Evolutionary conservation across 2,888 invertebrate species (phyloP).

Genomic region (Isoperla grammatica): DNA sequence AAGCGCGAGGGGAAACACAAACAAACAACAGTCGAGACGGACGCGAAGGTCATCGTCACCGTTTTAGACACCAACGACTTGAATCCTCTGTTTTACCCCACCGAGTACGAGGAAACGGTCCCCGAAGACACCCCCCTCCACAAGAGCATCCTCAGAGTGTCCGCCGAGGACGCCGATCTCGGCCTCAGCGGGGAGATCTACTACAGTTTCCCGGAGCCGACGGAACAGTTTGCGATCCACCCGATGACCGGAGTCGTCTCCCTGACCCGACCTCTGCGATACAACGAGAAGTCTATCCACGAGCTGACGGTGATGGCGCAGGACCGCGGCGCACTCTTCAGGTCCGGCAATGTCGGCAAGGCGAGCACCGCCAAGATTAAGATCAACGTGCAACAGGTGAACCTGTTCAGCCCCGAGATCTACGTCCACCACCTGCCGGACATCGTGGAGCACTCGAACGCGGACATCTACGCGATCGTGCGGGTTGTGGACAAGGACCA

Average conservation of each 20-base stretch:
- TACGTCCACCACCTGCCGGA: constrained; percentile 72
- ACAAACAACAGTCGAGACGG: constrained; percentile 58
- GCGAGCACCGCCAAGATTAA: constrained; percentile 72
- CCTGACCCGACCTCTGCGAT: constrained; percentile 70
- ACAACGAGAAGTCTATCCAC: constrained; percentile 62
- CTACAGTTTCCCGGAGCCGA: constrained; percentile 80
- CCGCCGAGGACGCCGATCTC: constrained; percentile 93
- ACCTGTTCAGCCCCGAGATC: constrained; percentile 81
- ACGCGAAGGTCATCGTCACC: constrained; percentile 62
- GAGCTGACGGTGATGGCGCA: constrained; percentile 76
- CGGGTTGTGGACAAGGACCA: constrained; percentile 76
- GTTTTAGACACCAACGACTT: constrained; percentile 86
- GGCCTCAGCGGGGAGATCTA: constrained; percentile 96
- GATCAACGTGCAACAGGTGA: constrained; percentile 74
- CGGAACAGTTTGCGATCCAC: constrained; percentile 85
- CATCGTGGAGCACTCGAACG: constrained; percentile 72
- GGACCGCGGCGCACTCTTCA: constrained; percentile 69
- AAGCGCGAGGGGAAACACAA: constrained; percentile 52
- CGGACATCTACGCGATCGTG: constrained; percentile 85
- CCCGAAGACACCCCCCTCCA: constrained; percentile 85
- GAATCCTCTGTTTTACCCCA: constrained; percentile 88
- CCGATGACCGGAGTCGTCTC: constrained; percentile 86
- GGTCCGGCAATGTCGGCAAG: constrained; percentile 45
- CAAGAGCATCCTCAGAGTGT: constrained; percentile 68
- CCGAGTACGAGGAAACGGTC: constrained; percentile 79